phyloP scores from a whole-genome alignment of 2,113 vertebrate genomes.

The Scatophagus argus region DNA sequence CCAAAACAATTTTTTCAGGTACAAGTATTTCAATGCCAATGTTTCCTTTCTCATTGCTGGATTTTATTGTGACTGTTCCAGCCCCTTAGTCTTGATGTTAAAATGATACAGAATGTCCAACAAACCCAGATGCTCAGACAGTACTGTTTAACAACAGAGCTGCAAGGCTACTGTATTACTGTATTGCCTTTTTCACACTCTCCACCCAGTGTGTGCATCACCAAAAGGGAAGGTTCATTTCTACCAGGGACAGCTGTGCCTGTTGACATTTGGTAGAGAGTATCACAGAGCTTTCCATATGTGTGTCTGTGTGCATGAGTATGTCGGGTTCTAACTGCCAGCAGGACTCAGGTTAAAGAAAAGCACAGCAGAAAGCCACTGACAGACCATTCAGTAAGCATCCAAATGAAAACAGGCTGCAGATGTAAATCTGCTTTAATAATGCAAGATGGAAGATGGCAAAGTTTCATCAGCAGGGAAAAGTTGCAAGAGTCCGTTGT shows the following conservation, averaged over 20 bases:
- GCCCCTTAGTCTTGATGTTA: no score
- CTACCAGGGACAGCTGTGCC: conserved; percentile 75
- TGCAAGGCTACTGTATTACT: neutral
- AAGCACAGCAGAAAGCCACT: neutral
- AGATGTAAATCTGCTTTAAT: conserved; percentile 9
- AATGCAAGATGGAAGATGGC: conserved; percentile 7
- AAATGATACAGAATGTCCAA: no score
- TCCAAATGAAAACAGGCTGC: neutral
- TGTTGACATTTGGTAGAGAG: conserved; percentile 79
- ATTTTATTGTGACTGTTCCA: no score
- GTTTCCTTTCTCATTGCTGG: no score
- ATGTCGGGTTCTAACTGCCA: neutral
- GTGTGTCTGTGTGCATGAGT: neutral
- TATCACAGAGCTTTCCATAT: conserved; percentile 35
- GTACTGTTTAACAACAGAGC: neutral
- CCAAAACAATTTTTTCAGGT: no score
- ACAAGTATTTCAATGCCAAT: no score
- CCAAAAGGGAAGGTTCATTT: conserved; percentile 57
- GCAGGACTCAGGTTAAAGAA: conserved; percentile 4
- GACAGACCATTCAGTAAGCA: neutral
- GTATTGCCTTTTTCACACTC: neutral
- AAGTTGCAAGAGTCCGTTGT: conserved; percentile 25
- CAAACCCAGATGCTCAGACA: no score
- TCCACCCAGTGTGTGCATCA: conserved; percentile 35
- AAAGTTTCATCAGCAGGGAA: neutral